These are phyloP conservation scores for Mormyrus iriodes DNA, from an alignment of 2,113 vertebrate species.

Conservation along the genomic window DNA sequence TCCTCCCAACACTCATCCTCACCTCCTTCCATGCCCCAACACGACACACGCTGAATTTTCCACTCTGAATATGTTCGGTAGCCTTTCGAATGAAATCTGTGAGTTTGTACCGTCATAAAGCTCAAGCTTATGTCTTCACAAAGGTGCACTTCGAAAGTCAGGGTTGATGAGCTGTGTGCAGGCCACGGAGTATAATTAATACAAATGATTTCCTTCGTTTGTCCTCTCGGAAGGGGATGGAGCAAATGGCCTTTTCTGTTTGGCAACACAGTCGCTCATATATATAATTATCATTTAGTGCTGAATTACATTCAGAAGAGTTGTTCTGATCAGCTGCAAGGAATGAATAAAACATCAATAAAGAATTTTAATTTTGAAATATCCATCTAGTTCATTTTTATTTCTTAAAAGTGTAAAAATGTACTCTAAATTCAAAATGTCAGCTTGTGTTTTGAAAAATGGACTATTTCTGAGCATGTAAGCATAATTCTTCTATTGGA, in stretches of 20 bases:
- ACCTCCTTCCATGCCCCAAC: too few relatives aligned
- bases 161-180: neutral
- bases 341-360: neutral
- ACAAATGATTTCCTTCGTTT: neutral
- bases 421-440: slow-evolving; percentile 2
- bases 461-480: slow-evolving; percentile 27
- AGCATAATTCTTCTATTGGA: slow-evolving; percentile 15
- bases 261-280: neutral
- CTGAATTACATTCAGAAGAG: neutral
- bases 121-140: neutral
- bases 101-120: neutral
- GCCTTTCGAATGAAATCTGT: neutral
- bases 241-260: neutral
- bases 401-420: neutral
- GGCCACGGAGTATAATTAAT: neutral
- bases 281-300: neutral
- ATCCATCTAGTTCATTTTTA: neutral
- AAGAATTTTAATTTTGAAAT: neutral
- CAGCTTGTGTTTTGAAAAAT: slow-evolving; percentile 28
- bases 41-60: too few relatives aligned
- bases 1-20: too few relatives aligned
- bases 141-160: neutral
- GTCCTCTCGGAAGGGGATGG: neutral
- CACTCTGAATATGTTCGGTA: neutral
- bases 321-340: neutral